Evolutionary conservation across 2,888 invertebrate genomes (phyloP).

Genomic region (Callyntrura sp.): DNA sequence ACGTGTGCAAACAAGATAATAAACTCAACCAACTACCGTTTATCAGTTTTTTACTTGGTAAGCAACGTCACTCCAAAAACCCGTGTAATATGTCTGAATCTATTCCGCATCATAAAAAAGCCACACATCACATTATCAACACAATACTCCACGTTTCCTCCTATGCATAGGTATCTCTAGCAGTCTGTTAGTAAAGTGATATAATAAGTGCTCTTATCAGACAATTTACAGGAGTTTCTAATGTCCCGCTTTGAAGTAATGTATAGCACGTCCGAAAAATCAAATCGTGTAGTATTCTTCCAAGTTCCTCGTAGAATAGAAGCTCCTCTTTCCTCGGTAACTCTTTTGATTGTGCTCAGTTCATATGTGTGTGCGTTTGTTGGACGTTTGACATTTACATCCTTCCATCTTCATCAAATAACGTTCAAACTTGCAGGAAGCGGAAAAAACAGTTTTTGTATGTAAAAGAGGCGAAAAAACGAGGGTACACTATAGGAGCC

Average conservation of each 20-base stretch:
- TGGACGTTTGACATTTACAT: conserved; percentile 74
- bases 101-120: neutral
- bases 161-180: neutral
- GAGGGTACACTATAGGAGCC: neutral
- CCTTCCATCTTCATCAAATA: conserved; percentile 78
- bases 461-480: conserved; percentile 14
- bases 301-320: neutral
- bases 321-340: neutral
- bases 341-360: conserved; percentile 29
- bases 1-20: too few relatives aligned
- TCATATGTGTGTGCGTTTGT: conserved; percentile 54
- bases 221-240: conserved; percentile 50
- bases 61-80: neutral
- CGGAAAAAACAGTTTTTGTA: conserved; percentile 10
- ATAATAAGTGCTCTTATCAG: conserved; percentile 47
- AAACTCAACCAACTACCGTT: neutral
- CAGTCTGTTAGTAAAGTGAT: neutral
- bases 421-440: conserved; percentile 63
- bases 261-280: conserved; percentile 65
- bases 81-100: too few relatives aligned
- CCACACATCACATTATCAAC: neutral
- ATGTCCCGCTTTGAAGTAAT: conserved; percentile 16
- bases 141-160: neutral
- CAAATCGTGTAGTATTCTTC: conserved; percentile 33
- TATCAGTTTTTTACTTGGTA: neutral